Base-by-base conservation (phyloP, 2,888 invertebrate species). In the Drosophila anomalipes region DNA sequence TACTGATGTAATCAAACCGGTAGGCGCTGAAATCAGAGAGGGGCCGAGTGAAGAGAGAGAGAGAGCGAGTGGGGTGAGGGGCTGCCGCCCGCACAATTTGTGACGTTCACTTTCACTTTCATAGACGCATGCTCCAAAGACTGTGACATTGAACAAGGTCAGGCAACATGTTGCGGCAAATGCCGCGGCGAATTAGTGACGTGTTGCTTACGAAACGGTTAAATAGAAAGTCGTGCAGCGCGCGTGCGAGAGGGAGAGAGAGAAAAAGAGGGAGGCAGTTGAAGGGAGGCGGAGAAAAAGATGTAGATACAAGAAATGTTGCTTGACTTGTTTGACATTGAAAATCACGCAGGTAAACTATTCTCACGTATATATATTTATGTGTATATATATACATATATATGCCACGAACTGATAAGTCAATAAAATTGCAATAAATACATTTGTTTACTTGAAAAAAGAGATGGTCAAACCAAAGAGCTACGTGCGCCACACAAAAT, bases 271-370 rank as follows among this genome's bases (percentile, higher is more conserved):
- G 12, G 5, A 4, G 44, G 22, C 26, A 59, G 12, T 22, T 37
- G n/a, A 35, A 47, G 28, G 35, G 28, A 35, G 37, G 6, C 30
- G 41, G 70, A 81, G 74, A 86, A 70, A 71, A 79, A 61, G 59
- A 79, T 67, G 39, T 54, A 59, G 73, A 80, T 71, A 77, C 73
- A 68, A 64, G 41, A 62, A 62, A 60, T 59, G 56, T 62, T 61
- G 69, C 63, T 79, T 82, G 91, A 87, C 87, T 85, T 81, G 76
- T 89, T 89, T 88, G 87, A 88, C 87, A 91, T 88, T 88, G 87
- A 91, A 89, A 79, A 66, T 22, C 61, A 70, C 79, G 64, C 67
- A 70, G 30, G 28, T 22, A 35, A 44, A 44, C 56, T 22, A 63
- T 54, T 33, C 9, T 33, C 22, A 70, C 32, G 19, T 35, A 47